phyloP scores from a whole-genome alignment of 2,113 vertebrate genomes.

The Odontophorus gujanensis region DNA sequence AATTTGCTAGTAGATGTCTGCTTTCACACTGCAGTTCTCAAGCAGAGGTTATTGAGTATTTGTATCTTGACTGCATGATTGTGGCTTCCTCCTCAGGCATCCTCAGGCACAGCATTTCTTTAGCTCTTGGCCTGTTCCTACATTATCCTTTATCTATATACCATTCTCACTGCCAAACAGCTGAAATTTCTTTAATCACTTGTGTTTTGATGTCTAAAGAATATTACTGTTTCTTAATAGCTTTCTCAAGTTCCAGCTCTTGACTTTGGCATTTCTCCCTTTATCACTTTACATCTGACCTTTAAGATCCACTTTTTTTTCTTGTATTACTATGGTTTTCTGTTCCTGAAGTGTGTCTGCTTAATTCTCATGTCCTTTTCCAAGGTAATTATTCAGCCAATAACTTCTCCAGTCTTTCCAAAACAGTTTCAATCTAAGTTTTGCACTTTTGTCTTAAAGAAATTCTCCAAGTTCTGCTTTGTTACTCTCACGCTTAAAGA shows the following conservation, averaged over 20 bases:
- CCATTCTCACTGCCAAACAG: slow-evolving; percentile 7
- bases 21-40: neutral
- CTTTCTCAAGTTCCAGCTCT: slow-evolving; percentile 14
- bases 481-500: neutral
- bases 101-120: slow-evolving; percentile 10
- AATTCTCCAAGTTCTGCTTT: neutral
- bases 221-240: slow-evolving; percentile 6
- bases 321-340: neutral
- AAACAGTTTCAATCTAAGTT: neutral
- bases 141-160: neutral
- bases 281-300: neutral
- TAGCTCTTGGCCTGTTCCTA: neutral
- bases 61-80: neutral
- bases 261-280: neutral
- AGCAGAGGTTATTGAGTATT: neutral
- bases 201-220: slow-evolving; percentile 40
- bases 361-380: slow-evolving; percentile 25
- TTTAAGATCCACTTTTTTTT: neutral
- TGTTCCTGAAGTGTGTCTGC: slow-evolving; percentile 1
- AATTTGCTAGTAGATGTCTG: neutral
- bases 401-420: neutral
- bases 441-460: slow-evolving; percentile 20
- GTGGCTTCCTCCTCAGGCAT: neutral
- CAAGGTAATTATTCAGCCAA: neutral
- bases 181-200: neutral